Base-by-base conservation (phyloP, 2,888 invertebrate species). In the Orthosia incerta region DNA sequence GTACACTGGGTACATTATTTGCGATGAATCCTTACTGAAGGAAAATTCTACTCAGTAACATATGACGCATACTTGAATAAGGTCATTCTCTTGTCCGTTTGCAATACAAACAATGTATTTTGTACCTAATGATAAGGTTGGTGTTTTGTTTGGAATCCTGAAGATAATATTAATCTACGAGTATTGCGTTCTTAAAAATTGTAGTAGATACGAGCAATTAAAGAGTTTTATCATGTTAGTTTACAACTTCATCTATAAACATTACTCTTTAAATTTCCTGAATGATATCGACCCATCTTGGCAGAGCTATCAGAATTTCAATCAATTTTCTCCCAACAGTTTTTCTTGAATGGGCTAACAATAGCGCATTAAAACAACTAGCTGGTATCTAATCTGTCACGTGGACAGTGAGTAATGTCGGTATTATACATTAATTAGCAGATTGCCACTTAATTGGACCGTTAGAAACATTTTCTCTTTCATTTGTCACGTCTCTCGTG, bases 341-440 rank as follows among this genome's bases (percentile, higher is more conserved):
- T 80, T 84, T 74, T 78, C 82, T 82, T 72, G 39, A 73, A 74
- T 84, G 78, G 20, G 23, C 70, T 56, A 73, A 78, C 79, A 75
- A 75, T 85, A 45, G 68, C 53, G 50, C 62, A 60, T 72, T 70
- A 70, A 57, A 71, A 55, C 63, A 56, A 31, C 59, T 62, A 65
- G 77, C 75, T 73, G 63, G 79, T n/a, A n/a, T n/a, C n/a, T 75
- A 64, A 85, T 75, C 70, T 85, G 85, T 74, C 85, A 78, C 70
- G n/a, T 65, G 57, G 65, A 76, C 71, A 77, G 59, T 82, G 75
- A 86, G 61, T 80, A 73, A 86, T 83, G 74, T 51, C 57, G 39
- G 64, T 62, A 85, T 82, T 84, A 80, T 82, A 79, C 76, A 74
- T 67, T 71, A 82, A 79, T 82, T 78, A 86, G 55, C 66, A 71